Evolutionary conservation across 2,888 invertebrate species (phyloP), one percentile per base, ranked within the genome.

Genomic region (Habrosyne pyritoides): DNA sequence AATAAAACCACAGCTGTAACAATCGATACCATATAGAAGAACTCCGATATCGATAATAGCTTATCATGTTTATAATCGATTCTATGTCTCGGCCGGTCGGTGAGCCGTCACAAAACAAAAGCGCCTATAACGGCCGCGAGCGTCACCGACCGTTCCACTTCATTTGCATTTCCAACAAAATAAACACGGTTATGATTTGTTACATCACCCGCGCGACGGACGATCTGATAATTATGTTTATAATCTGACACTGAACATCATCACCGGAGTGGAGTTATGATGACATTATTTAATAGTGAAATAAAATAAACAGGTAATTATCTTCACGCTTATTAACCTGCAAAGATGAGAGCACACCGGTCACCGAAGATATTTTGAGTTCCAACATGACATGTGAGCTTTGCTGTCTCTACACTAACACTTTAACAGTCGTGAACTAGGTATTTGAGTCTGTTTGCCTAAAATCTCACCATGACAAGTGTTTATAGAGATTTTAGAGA

Each of bases 141-240:
- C 60, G 69, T 61, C 61, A 64, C 65, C 60, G 55, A 61, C 64
- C 68, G 71, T 69, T 74, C 66, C 71, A 69, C 66, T 67, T 80
- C 80, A 82, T 84, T 86, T 80, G 66, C 81, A 84, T 83, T 64
- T 75, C 74, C 67, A 72, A 75, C 59, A 61, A 66, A 71, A 69
- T 67, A 66, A 75, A 67, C 71, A 62, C 67, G 62, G 65, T 75
- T 75, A 73, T 77, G 73, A 80, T 79, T 57, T 65, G 70, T 81
- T 77, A 74, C 74, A 67, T 81, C 72, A 79, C 49, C 53, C 56
- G 55, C 2, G 42, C 18, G 42, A 42, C 42, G 8, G 12, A 18
- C 58, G 61, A 67, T 65, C 64, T 67, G 66, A 73, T 77, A 66
- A 60, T 64, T 62, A 63, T 58, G 56, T 63, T n/a, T 66, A 60